Base-by-base conservation (phyloP, 2,888 invertebrate genomes). In the Hybos culiciformis region DNA sequence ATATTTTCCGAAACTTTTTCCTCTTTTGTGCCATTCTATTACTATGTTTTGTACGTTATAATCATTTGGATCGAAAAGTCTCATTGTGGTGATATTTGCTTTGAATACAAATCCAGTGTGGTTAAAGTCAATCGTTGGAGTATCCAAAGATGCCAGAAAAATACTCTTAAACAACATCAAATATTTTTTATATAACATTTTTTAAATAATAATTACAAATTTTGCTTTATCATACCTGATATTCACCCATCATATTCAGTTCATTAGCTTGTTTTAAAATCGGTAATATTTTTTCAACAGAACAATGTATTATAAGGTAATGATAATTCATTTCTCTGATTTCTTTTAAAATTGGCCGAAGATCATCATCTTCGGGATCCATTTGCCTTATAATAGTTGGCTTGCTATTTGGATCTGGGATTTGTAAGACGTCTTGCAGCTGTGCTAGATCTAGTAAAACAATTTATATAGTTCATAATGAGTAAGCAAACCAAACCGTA, bases 171-270 rank as follows among this genome's bases (percentile, higher is more conserved):
- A 46, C 61, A 11, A 3, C 11, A 34, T 12, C 3, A 19, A 8
- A 7, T n/a, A 12, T 14, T n/a, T 32, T 4, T 32, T 8, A 4
- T 17, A 32, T 14, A 14, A 21, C 14, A n/a, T n/a, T n/a, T n/a
- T n/a, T n/a, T n/a, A n/a, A n/a, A n/a, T n/a, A n/a, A n/a, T n/a
- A n/a, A n/a, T n/a, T n/a, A n/a, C n/a, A n/a, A n/a, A n/a, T n/a
- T n/a, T n/a, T n/a, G 8, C 11, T 17, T 19, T 9, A n/a, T 6
- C 17, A 32, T 55, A 76, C 76, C 68, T 84, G 82, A 65, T 85
- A 84, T 56, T 83, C 81, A 7, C 81, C 83, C 52, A 88, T 71
- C 66, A 92, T 77, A 52, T 85, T 84, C 20, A 92, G 77, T 63
- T 84, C 78, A 49, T 77, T 73, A 1, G 91, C 87, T 66, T 91